Conservation (phyloP, 2,888 invertebrate species). For the Selenia dentaria region DNA sequence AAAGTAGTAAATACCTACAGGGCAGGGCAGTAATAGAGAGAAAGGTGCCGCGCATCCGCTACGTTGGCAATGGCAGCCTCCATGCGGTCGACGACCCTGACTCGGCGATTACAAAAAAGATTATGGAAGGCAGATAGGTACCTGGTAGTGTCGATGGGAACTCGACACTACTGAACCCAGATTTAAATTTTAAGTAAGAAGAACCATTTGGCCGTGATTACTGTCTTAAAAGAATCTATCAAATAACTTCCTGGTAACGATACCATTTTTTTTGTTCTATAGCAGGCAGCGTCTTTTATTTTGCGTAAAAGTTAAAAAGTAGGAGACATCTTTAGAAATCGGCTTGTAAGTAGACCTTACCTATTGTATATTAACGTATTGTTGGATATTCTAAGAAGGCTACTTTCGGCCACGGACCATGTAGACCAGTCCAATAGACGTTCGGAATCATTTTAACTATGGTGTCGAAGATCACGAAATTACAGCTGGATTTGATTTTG, state of each 20-base stretch:
- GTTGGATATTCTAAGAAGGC: constrained; percentile 35
- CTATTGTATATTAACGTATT: constrained; percentile 29
- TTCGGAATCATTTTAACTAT: constrained; percentile 26
- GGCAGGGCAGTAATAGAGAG: constrained; percentile 69
- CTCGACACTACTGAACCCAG: constrained; percentile 19
- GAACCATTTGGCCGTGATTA: constrained; percentile 17
- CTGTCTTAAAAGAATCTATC: constrained; percentile 17
- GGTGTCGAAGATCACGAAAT: constrained; percentile 33
- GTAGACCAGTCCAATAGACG: constrained; percentile 12
- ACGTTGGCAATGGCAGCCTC: constrained; percentile 71
- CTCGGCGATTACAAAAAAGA: constrained; percentile 77
- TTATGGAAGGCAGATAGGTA: constrained; percentile 59
- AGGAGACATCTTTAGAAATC: constrained; percentile 30
- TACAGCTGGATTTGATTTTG: too few species aligned
- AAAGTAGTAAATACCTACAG: constrained; percentile 54
- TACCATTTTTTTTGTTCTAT: constrained; percentile 7
- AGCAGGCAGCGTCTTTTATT: constrained; percentile 9
- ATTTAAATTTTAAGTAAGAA: constrained; percentile 24
- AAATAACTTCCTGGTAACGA: constrained; percentile 8
- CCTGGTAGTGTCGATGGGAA: constrained; percentile 37
- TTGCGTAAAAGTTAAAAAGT: constrained; percentile 32
- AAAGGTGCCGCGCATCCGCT: constrained; percentile 75
- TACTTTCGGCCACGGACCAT: constrained; percentile 22
- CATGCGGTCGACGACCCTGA: constrained; percentile 75
- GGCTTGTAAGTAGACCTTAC: constrained; percentile 24